Conservation (phyloP, 2,797 vertebrate genomes). For the Schizopygopsis malacanthus region DNA sequence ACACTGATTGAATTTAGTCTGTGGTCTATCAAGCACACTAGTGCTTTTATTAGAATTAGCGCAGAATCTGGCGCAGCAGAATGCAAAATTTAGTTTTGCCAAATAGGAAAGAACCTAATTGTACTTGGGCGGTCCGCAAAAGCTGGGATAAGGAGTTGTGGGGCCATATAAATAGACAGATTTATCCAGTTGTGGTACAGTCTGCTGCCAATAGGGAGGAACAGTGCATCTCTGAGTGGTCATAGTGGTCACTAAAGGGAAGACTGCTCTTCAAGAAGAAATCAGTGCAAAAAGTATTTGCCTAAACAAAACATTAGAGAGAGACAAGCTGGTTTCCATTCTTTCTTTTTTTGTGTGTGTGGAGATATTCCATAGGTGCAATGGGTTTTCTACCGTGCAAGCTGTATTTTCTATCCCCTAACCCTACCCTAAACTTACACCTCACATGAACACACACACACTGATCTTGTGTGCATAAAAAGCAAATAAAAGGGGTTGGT, state of each 20-base stretch:
- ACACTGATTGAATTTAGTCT: background rate
- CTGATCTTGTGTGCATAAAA: no score
- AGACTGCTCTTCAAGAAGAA: background rate
- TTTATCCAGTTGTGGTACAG: conserved; percentile 37
- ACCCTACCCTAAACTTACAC: background rate
- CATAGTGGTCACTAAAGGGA: background rate
- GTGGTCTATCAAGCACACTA: conserved; percentile 5
- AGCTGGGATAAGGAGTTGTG: conserved; percentile 18
- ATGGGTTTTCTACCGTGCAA: background rate
- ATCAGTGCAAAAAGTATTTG: background rate
- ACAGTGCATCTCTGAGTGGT: conserved; percentile 26
- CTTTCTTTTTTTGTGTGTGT: background rate
- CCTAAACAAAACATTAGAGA: background rate
- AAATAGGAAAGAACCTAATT: conserved; percentile 22
- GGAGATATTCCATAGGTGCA: background rate
- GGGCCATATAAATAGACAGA: conserved; percentile 47
- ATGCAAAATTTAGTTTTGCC: background rate
- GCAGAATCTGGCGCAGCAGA: background rate
- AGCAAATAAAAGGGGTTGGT: no score
- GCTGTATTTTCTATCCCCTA: no score
- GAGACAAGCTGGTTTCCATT: background rate
- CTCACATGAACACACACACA: background rate
- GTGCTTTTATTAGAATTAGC: conserved; percentile 7
- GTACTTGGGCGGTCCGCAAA: background rate
- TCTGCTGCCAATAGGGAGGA: conserved; percentile 14